Evolutionary conservation across 2,113 vertebrate species (phyloP).

Genomic region (Saccopteryx leptura): DNA sequence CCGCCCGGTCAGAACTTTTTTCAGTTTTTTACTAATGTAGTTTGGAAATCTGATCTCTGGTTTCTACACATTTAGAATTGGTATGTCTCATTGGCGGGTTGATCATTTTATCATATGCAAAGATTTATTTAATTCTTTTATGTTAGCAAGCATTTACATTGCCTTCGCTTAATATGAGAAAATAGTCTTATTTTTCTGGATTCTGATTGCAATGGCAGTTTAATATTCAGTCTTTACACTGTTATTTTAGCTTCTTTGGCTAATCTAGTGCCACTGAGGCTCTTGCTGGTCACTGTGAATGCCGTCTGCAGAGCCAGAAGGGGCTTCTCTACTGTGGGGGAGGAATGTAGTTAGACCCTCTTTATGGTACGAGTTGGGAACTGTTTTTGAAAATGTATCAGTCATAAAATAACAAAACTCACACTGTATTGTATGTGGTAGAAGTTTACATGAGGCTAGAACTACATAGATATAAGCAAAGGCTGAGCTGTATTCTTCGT

Average conservation of each 20-base stretch:
- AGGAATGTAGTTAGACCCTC: neutral
- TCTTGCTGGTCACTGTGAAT: neutral
- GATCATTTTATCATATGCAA: neutral
- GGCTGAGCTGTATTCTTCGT: neutral
- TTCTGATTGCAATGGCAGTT: neutral
- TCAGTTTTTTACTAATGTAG: neutral
- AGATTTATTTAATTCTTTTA: neutral
- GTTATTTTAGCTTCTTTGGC: neutral
- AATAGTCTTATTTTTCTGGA: neutral
- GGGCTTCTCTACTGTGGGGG: rapidly evolving
- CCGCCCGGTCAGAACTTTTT: too few relatives aligned
- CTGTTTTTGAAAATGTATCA: neutral
- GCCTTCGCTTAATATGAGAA: neutral
- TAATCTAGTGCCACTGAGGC: neutral
- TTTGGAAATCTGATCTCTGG: neutral
- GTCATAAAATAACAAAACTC: neutral
- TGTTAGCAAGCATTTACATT: neutral
- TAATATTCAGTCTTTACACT: neutral
- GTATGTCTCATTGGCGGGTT: neutral
- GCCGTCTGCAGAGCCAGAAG: rapidly evolving
- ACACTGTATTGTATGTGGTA: neutral
- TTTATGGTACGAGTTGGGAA: neutral
- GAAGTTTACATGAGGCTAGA: neutral
- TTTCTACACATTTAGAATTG: neutral
- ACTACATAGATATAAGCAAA: neutral